phyloP scores from a whole-genome alignment of 2,113 vertebrate species.

The Rhinoderma darwinii region DNA sequence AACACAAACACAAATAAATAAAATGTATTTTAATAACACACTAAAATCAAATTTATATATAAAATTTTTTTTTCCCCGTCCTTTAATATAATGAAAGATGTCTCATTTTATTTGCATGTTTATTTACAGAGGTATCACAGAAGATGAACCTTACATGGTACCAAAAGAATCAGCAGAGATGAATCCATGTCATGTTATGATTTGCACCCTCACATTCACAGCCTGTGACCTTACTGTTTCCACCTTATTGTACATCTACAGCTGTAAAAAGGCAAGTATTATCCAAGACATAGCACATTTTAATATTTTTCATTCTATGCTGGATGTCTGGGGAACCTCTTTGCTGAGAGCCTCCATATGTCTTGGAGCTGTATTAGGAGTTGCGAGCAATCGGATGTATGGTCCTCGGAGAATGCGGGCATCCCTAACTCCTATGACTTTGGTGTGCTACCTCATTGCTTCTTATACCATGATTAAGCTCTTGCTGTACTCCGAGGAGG shows the following conservation, averaged over 20 bases:
- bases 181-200: slow-evolving; percentile 72
- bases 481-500: slow-evolving; percentile 86
- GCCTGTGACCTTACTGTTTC: slow-evolving; percentile 78
- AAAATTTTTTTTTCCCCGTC: no score
- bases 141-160: not conserved
- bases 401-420: slow-evolving; percentile 79
- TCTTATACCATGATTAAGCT: slow-evolving; percentile 86
- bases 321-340: slow-evolving; percentile 88
- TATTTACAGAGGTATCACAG: not conserved
- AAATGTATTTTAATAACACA: no score
- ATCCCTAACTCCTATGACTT: slow-evolving; percentile 68
- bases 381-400: slow-evolving; percentile 79
- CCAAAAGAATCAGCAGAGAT: slow-evolving; percentile 66
- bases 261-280: slow-evolving; percentile 71
- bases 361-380: slow-evolving; percentile 83
- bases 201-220: slow-evolving; percentile 73
- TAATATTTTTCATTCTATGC: slow-evolving; percentile 77
- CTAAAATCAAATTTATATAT: no score
- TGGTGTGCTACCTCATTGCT: slow-evolving; percentile 78
- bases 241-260: slow-evolving; percentile 82
- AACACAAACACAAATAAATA: no score
- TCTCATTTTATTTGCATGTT: no score
- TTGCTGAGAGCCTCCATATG: slow-evolving; percentile 82
- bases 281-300: slow-evolving; percentile 80
- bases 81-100: no score